Base-by-base conservation (phyloP, 1,140 invertebrate genomes). In the Oncopeltus fasciatus region DNA sequence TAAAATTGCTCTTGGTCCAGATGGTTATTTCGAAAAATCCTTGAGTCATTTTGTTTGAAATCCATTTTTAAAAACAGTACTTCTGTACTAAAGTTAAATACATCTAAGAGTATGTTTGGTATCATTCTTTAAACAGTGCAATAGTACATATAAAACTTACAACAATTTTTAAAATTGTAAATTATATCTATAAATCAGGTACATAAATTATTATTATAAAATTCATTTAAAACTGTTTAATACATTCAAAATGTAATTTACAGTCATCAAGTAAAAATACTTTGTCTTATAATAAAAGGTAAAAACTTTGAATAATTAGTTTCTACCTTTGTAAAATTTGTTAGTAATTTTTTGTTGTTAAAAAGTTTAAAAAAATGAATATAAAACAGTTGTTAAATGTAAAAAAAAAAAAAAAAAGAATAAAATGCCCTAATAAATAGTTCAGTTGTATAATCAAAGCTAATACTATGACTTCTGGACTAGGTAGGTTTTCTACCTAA, bases 381-480 rank as follows among this genome's bases (percentile, higher is more conserved):
- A 38, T 38, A 38, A 38, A 38, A 38, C 14, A n/a, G 31, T 38
- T 8, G 14, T 38, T 38, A 51, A 51, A 24, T 2, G 12, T 20
- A 51, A 11, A 24, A 21, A 8, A 21, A 8, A 51, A 51, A 51
- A 21, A 21, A 51, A 4, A 51, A 51, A 21, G 47, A 21, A 51
- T 51, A 51, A 51, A 51, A 51, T 51, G 47, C 47, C 47, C 47
- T 12, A 51, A 51, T 51, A 51, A 51, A 51, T 51, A 51, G 2
- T 51, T 51, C n/a, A n/a, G 47, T n/a, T n/a, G 47, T 51, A 51
- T 20, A 12, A 4, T 2, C 21, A 21, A 2, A 38, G n/a, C 12
- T 51, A 51, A 51, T 51, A 51, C 47, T 51, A 51, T 51, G 8
- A 8, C 21, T 51, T 9, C 21, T n/a, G 21, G 47, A 51, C 47